Evolutionary conservation across 2,888 invertebrate species (phyloP).

Genomic region (Antitype chi): DNA sequence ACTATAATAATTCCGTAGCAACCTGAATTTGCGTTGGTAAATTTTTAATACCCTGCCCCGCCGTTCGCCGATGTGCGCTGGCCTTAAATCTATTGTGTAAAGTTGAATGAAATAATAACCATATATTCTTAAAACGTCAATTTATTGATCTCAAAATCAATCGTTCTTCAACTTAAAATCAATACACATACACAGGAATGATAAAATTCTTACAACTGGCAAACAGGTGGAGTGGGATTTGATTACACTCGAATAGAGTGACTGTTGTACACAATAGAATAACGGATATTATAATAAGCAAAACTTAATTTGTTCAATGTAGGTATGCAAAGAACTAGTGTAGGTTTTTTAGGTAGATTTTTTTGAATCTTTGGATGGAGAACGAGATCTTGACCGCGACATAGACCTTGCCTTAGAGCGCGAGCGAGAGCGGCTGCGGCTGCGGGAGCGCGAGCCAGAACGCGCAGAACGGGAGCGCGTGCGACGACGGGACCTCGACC

Average conservation of each 20-base stretch:
- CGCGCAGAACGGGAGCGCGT: constrained; percentile 91
- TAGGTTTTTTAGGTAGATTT: constrained; percentile 82
- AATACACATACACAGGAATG: constrained; percentile 81
- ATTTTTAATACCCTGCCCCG: background rate
- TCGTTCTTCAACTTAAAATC: constrained; percentile 78
- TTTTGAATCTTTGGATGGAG: constrained; percentile 88
- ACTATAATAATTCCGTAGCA: too few relatives aligned
- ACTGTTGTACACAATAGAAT: constrained; percentile 53
- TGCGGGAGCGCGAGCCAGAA: constrained; percentile 87
- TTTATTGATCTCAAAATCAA: constrained; percentile 83
- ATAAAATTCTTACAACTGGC: constrained; percentile 72
- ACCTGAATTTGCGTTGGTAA: background rate
- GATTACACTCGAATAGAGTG: constrained; percentile 58
- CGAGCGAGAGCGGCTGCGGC: constrained; percentile 89
- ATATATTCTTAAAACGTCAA: constrained; percentile 69
- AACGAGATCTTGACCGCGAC: constrained; percentile 88
- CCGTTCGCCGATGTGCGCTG: background rate
- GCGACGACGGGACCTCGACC: constrained; percentile 92
- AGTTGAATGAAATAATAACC: constrained; percentile 28
- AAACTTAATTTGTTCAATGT: constrained; percentile 65
- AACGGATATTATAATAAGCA: constrained; percentile 49
- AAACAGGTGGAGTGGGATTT: constrained; percentile 63
- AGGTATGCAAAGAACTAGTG: constrained; percentile 52
- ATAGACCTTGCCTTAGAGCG: constrained; percentile 88
- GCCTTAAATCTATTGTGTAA: background rate